These are phyloP conservation scores for Aphidius colemani DNA, from an alignment of 2,888 invertebrate genomes.

Conservation along the genomic window DNA sequence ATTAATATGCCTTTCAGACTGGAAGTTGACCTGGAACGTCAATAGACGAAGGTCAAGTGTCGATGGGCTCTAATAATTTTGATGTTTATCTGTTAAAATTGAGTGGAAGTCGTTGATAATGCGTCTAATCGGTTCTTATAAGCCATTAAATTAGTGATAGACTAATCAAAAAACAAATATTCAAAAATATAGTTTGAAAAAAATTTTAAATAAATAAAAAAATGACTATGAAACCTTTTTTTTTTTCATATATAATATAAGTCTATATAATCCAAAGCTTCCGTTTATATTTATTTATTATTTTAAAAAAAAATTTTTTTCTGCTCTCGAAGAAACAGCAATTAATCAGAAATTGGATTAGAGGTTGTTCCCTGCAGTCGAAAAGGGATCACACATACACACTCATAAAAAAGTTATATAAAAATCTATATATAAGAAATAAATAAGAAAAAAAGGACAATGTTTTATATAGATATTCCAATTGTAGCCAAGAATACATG, in stretches of 20 bases:
- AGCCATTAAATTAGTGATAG: conserved; percentile 11
- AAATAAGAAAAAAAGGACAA: conserved; percentile 18
- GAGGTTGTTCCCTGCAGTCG: conserved; percentile 29
- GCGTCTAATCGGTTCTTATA: conserved; percentile 5
- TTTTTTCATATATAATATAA: conserved; percentile 8
- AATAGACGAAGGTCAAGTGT: not conserved
- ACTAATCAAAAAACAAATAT: not conserved
- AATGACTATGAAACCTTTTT: conserved; percentile 2
- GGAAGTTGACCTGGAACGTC: not conserved
- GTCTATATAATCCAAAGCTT: not conserved
- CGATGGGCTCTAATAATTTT: not conserved
- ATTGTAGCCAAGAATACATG: conserved; percentile 20
- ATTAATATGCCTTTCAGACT: conserved; percentile 1
- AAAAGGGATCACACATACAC: conserved; percentile 5
- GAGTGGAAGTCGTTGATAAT: conserved; percentile 12
- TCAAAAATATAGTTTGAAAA: not conserved
- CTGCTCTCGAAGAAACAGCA: conserved; percentile 33
- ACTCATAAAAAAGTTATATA: not conserved
- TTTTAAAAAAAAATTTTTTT: too few relatives aligned
- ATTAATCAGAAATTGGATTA: conserved; percentile 55
- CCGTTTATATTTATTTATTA: not conserved
- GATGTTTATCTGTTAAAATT: conserved; percentile 5
- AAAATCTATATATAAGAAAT: conserved; percentile 1
- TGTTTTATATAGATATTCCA: conserved; percentile 14
- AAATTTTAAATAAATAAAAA: not conserved